Percentiles rank a stretch among this genome's conserved stretches.
These are phyloP conservation scores for Notarius quadriscutis DNA, from an alignment of 2,113 vertebrate genomes.

Conservation along the genomic window DNA sequence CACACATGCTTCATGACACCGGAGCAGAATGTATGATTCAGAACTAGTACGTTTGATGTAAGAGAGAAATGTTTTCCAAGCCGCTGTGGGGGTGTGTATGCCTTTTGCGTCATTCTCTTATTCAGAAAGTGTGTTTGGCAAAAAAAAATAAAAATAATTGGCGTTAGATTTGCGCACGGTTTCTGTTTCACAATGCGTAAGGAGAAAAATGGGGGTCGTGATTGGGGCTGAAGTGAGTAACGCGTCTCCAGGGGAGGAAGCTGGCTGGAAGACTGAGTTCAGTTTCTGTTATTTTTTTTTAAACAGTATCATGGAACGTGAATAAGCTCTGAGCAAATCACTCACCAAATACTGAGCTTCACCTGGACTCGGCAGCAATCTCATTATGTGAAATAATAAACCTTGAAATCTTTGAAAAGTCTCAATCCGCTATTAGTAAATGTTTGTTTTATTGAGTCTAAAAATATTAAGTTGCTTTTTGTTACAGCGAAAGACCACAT, in stretches of 20 bases:
- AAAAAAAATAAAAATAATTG: slow-evolving; percentile 4
- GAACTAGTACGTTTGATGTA: neutral
- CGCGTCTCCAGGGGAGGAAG: slow-evolving; percentile 16
- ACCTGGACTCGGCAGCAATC: neutral
- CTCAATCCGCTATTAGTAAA: neutral
- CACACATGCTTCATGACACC: neutral
- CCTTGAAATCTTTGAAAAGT: neutral
- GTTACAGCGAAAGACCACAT: no score
- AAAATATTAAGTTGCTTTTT: neutral
- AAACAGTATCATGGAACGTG: neutral
- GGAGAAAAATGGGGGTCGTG: slow-evolving; percentile 43
- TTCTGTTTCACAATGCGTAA: slow-evolving; percentile 40
- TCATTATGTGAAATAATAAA: neutral
- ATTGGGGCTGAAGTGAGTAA: slow-evolving; percentile 36
- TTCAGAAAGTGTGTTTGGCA: neutral
- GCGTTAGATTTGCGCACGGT: slow-evolving; percentile 19
- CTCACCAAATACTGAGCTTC: neutral
- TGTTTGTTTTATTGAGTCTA: neutral
- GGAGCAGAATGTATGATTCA: neutral
- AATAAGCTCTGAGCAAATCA: neutral
- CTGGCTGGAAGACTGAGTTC: neutral
- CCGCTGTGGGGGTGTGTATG: neutral
- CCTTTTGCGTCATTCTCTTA: neutral
- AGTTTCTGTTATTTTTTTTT: neutral
- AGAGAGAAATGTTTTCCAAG: neutral